Conservation (phyloP, 2,797 vertebrate genomes). For the Chelon labrosus region DNA sequence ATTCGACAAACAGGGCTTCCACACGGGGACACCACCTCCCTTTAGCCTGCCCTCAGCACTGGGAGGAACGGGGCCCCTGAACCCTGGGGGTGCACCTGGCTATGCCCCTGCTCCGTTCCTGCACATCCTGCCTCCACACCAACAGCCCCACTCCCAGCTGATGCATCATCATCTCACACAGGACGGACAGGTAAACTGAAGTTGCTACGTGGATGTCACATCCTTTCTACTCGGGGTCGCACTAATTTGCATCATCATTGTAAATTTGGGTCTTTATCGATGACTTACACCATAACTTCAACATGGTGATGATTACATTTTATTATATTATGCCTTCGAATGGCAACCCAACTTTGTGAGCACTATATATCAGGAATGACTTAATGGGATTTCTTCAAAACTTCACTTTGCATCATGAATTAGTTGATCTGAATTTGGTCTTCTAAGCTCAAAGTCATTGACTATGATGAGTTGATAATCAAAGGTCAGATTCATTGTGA, state of each 20-base stretch:
- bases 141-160: constrained; percentile 97
- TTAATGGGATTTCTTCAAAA: too few species aligned
- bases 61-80: constrained; percentile 91
- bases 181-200: constrained; percentile 90
- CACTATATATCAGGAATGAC: too few species aligned
- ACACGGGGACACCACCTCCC: constrained; percentile 93
- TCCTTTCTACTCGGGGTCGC: neutral
- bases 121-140: constrained; percentile 94
- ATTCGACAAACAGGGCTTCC: constrained; percentile 98
- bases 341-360: too few species aligned
- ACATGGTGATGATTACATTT: neutral
- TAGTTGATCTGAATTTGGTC: too few species aligned
- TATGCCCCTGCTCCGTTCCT: constrained; percentile 94
- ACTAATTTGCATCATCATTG: neutral
- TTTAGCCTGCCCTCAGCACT: constrained; percentile 96
- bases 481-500: too few species aligned
- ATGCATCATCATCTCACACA: constrained; percentile 96
- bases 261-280: neutral
- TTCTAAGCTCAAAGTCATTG: too few species aligned
- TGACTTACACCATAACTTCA: neutral
- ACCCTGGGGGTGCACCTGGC: constrained; percentile 90
- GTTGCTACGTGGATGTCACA: neutral
- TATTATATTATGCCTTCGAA: too few species aligned
- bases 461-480: too few species aligned
- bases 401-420: too few species aligned